Base-by-base conservation (phyloP, 2,888 invertebrate genomes). In the Aporophyla nigra region DNA sequence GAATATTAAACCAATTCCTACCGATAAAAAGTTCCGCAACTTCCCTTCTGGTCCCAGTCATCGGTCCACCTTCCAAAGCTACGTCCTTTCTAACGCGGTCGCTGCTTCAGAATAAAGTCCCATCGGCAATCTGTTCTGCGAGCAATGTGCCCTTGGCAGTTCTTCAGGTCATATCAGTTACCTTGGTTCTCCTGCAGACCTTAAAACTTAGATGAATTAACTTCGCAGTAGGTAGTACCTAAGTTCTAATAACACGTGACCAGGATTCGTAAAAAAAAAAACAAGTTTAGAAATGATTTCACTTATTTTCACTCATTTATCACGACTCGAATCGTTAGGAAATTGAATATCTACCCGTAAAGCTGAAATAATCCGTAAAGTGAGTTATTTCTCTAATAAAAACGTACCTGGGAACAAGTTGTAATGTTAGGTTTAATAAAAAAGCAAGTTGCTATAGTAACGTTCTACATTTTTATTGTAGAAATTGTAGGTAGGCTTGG, bases 291-390 rank as follows among this genome's bases (percentile, higher is more conserved):
- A 66, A 33, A 62, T 67, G 54, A 72, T 27, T 66, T 66, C 46
- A n/a, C 51, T 70, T 56, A 70, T 77, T 62, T 76, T 49, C 19
- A 66, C 76, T 49, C 19, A 66, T 70, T 76, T 76, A 67, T 71
- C 66, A 83, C 78, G 62, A 46, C 16, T 56, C 27, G 27, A n/a
- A 33, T 54, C 46, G 33, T 71, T 14, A 53, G 14, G 2, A 70
- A 79, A 84, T 79, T 66, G 61, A 78, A 83, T 66, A 67, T 69
- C 65, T 63, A 5, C 10, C 7, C 46, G 14, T 51, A n/a, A 27
- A 27, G n/a, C 43, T 10, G 27, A 65, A 78, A 2, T 66, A 19
- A 71, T 51, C 7, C 27, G 54, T 69, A 10, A 6, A 53, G 16
- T 40, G 33, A 74, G 12, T 46, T 24, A 65, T 53, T 65, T 54